A percentile compares a stretch with the other conserved stretches of the same genome.
Evolutionary conservation across 2,113 vertebrate species (phyloP).

Genomic region (Hyperoodon ampullatus): DNA sequence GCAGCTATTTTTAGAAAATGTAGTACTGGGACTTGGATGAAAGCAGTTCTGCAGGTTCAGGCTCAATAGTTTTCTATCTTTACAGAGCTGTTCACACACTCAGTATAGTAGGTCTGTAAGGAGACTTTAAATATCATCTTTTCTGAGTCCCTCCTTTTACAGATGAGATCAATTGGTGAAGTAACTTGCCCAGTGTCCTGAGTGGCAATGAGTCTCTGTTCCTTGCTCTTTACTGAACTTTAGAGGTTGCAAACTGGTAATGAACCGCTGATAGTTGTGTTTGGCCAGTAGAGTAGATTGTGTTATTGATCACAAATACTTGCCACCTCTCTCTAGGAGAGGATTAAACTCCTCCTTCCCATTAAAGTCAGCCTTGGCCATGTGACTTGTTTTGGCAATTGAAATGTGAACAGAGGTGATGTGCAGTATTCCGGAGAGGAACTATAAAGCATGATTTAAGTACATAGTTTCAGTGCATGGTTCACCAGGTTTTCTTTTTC

Average conservation of each 20-base stretch:
- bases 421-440: not conserved
- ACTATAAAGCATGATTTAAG: not conserved
- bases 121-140: not conserved
- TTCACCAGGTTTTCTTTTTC: not conserved
- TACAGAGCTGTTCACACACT: not conserved
- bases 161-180: not conserved
- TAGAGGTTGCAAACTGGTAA: not conserved
- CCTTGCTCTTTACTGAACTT: not conserved
- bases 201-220: not conserved
- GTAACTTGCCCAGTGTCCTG: not conserved
- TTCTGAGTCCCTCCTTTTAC: not conserved
- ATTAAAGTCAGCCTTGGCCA: not conserved
- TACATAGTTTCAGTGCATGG: not conserved
- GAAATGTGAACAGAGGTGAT: not conserved
- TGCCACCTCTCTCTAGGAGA: not conserved
- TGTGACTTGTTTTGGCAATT: not conserved
- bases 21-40: not conserved
- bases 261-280: not conserved
- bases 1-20: not conserved
- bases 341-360: not conserved
- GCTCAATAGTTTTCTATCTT: not conserved
- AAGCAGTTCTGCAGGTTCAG: not conserved
- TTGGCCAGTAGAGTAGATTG: not conserved
- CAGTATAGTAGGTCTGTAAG: not conserved
- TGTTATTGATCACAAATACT: constrained; percentile 17